Conservation (phyloP, 1,140 invertebrate genomes). For the Drosophila kanapiae region DNA sequence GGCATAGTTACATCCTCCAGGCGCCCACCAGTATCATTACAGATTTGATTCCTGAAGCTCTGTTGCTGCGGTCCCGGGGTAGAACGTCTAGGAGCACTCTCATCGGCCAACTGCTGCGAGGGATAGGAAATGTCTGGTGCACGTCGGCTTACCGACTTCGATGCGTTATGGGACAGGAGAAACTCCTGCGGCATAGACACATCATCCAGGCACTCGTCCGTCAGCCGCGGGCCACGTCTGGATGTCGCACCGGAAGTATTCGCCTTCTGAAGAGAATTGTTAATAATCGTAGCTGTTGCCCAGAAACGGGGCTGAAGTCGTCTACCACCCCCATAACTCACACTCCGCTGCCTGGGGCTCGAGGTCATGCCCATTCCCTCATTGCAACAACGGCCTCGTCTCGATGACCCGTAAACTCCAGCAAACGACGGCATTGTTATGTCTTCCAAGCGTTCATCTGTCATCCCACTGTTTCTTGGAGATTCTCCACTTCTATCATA, state of each 20-base stretch:
- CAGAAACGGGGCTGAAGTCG: conserved; percentile 2
- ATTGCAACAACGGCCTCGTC: conserved; percentile 1
- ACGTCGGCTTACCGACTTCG: not conserved
- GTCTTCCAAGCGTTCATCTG: conserved; percentile 22
- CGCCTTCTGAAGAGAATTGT: conserved; percentile 20
- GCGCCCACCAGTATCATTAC: not conserved
- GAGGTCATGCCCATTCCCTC: conserved; percentile 26
- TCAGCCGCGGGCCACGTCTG: conserved; percentile 1
- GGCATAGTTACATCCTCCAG: conserved; percentile 43
- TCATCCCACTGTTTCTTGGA: not conserved
- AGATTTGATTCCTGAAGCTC: no score
- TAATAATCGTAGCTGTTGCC: not conserved
- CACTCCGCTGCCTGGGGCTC: not conserved
- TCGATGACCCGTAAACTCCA: not conserved
- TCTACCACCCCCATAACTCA: not conserved
- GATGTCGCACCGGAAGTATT: conserved; percentile 17
- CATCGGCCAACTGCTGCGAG: conserved; percentile 13
- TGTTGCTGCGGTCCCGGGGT: no score
- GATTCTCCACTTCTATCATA: not conserved
- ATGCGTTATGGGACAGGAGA: not conserved
- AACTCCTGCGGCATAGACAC: conserved; percentile 23
- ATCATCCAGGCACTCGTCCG: conserved; percentile 30
- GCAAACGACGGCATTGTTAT: conserved; percentile 43
- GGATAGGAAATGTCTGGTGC: conserved; percentile 22
- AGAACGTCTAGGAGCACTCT: conserved; percentile 23